Evolutionary conservation across 2,113 vertebrate genomes (phyloP).

Genomic region (Oxygymnocypris stewartii): DNA sequence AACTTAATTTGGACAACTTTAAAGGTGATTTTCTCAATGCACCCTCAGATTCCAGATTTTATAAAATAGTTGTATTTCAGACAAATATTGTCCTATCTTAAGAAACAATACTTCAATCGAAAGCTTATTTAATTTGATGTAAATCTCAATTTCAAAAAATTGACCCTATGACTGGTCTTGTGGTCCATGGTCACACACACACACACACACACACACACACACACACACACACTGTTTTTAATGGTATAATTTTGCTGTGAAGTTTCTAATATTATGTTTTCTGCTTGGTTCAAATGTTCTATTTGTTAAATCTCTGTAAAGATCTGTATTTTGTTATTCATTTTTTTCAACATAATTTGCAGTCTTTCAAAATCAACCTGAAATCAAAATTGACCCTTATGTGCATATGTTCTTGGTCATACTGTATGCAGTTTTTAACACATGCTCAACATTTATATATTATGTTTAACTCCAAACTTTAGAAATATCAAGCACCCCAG

Average conservation of each 20-base stretch:
- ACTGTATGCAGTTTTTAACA: background rate
- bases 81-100: too few relatives aligned
- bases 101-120: too few relatives aligned
- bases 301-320: background rate
- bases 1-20: too few relatives aligned
- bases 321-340: background rate
- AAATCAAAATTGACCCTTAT: background rate
- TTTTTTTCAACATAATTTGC: background rate
- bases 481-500: constrained; percentile 51
- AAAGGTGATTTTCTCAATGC: too few relatives aligned
- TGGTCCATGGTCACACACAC: too few relatives aligned
- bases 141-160: too few relatives aligned
- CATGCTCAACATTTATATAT: background rate
- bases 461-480: background rate
- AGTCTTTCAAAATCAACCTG: background rate
- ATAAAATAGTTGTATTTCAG: too few relatives aligned
- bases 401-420: background rate
- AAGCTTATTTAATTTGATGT: too few relatives aligned
- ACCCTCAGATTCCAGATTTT: too few relatives aligned
- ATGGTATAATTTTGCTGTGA: background rate
- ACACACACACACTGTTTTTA: background rate
- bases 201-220: too few relatives aligned
- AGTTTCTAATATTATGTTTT: background rate
- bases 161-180: too few relatives aligned
- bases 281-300: background rate